A percentile compares a stretch with the other conserved stretches of the same genome.
These are phyloP conservation scores for Coracopsis vasa DNA, from an alignment of 2,113 vertebrate species.

Conservation along the genomic window DNA sequence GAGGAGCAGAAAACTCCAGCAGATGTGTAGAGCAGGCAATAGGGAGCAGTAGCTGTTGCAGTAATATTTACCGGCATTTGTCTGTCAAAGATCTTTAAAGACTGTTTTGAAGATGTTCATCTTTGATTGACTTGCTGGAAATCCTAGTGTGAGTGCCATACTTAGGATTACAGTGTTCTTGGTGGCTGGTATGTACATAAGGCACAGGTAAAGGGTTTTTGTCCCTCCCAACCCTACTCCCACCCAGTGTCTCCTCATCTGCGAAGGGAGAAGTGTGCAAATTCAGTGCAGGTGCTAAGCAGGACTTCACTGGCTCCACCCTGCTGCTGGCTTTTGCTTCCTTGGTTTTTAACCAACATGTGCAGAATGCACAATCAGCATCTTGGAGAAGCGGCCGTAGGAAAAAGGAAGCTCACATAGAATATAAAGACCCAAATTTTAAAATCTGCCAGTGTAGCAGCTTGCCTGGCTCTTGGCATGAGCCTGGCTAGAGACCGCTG, in stretches of 20 bases:
- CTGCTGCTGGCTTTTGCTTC: not conserved
- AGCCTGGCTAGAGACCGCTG: not conserved
- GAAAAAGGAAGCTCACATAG: not conserved
- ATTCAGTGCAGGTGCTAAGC: not conserved
- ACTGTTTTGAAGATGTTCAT: not conserved
- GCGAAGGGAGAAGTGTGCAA: not conserved
- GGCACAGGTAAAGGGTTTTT: not conserved
- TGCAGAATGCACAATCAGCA: not conserved
- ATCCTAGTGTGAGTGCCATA: not conserved
- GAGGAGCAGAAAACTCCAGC: not conserved
- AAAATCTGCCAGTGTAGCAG: constrained; percentile 19
- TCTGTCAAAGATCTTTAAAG: not conserved
- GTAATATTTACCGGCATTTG: not conserved
- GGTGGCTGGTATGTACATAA: rapidly evolving
- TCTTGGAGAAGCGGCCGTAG: not conserved
- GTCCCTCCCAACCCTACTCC: not conserved
- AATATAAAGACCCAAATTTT: constrained; percentile 47
- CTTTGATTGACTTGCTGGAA: not conserved
- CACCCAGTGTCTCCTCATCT: not conserved
- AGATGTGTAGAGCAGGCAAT: not conserved
- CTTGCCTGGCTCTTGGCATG: not conserved
- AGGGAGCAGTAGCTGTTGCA: not conserved
- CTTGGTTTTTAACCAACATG: not conserved
- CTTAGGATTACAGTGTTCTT: not conserved
- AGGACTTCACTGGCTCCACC: not conserved